Evolutionary conservation across 1,140 invertebrate species (phyloP), one percentile per base, ranked within the genome.

Genomic region (Copidosoma floridanum): DNA sequence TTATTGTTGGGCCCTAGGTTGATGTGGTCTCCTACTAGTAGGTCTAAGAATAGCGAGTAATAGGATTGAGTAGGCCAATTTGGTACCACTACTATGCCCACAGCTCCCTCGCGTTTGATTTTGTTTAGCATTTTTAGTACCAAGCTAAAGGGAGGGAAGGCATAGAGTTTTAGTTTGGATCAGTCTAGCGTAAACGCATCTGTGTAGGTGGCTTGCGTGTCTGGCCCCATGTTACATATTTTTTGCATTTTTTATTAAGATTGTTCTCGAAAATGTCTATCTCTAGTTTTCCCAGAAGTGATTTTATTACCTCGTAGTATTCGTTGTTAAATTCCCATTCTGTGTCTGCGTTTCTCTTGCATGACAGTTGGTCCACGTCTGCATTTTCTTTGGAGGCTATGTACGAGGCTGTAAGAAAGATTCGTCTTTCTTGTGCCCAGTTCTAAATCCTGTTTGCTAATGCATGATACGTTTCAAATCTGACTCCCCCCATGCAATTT

Each of bases 21-120:
- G 14, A 61, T 24, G 5, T 58, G 58, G 20, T 43, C 38, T 24
- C 41, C 32, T 10, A 55, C 46, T 20, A 56, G n/a, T 29, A 65
- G 27, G 24, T 53, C 41, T 11, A 12, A n/a, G 11, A 65, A 65
- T 21, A 67, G 14, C 2, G 67, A 67, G 57, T 68, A 74, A 69
- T 70, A 71, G 1, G 68, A 66, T 57, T 72, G 72, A 6, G 64
- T 55, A 11, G 62, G 61, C 65, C 71, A 72, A n/a, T 75, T 71
- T 73, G 70, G 73, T 58, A 65, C 64, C 10, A 71, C 64, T 12
- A 71, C 11, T 23, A 67, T 65, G 2, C 68, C 67, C 24, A 26
- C 37, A 20, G 65, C 68, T 56, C 65, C 55, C 24, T 71, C 71
- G 37, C n/a, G 16, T 26, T 64, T 65, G 32, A 71, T 71, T 65